A percentile compares a stretch with the other conserved stretches of the same genome.
Conservation (phyloP, 2,113 vertebrate genomes). For the Gila orcuttii region DNA sequence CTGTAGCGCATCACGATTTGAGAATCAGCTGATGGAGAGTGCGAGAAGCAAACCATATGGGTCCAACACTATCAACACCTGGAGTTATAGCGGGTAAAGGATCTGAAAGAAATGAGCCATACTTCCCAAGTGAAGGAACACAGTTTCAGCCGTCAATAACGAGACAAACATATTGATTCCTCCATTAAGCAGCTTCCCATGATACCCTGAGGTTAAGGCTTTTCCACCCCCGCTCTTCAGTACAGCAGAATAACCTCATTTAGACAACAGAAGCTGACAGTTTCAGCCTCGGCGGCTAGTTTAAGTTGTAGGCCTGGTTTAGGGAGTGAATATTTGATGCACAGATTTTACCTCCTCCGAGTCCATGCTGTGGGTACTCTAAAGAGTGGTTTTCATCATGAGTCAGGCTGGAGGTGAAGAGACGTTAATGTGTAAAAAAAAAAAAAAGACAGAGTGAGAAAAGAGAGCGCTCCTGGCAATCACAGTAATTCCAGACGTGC, state of each 20-base stretch:
- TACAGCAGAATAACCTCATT: slow-evolving; percentile 46
- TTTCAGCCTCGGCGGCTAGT: slow-evolving; percentile 20
- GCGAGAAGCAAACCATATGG: slow-evolving; percentile 21
- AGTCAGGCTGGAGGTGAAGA: slow-evolving; percentile 32
- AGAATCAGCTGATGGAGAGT: not conserved
- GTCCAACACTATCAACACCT: slow-evolving; percentile 17
- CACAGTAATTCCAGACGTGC: slow-evolving; percentile 49
- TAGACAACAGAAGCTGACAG: slow-evolving; percentile 39
- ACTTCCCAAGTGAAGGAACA: slow-evolving; percentile 45
- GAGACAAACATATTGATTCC: slow-evolving; percentile 53
- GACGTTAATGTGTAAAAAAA: slow-evolving; percentile 15
- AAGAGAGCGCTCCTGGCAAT: slow-evolving; percentile 33
- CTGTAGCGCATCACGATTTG: not conserved
- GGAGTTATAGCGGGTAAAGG: slow-evolving; percentile 32
- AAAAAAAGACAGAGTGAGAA: slow-evolving; percentile 26
- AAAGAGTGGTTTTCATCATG: slow-evolving; percentile 27
- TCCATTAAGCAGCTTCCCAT: slow-evolving; percentile 49
- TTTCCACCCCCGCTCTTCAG: slow-evolving; percentile 31
- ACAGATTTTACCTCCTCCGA: not conserved
- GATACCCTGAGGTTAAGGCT: slow-evolving; percentile 38
- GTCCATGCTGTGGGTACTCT: slow-evolving; percentile 6
- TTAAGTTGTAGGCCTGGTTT: slow-evolving; percentile 19
- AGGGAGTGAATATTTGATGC: slow-evolving; percentile 16
- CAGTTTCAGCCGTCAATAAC: slow-evolving; percentile 44
- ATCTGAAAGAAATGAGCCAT: slow-evolving; percentile 43